Percentiles rank a stretch among this genome's conserved stretches.
phyloP scores from a whole-genome alignment of 2,888 invertebrate genomes.

The Congeria kusceri region DNA sequence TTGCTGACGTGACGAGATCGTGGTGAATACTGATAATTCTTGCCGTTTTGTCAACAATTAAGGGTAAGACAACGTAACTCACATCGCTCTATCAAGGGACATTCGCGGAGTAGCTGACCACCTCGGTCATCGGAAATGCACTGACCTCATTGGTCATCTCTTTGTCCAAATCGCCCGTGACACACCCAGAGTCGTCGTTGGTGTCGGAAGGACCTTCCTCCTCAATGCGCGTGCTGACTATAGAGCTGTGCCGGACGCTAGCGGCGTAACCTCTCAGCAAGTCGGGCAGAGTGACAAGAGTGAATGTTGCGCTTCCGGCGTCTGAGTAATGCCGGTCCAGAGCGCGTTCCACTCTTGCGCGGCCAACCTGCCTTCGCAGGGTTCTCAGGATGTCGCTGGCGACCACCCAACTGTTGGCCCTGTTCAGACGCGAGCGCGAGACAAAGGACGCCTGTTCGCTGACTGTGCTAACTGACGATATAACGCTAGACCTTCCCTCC shows the following conservation, averaged over 20 bases:
- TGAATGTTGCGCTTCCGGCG: conserved; percentile 12
- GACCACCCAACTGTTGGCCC: conserved; percentile 60
- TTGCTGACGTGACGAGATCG: no score
- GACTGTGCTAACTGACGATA: conserved; percentile 51
- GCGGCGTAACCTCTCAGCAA: conserved; percentile 38
- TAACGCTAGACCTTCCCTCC: conserved; percentile 52
- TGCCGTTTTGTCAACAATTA: no score
- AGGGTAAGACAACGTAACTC: no score
- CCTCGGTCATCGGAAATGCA: conserved; percentile 24
- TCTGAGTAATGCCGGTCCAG: conserved; percentile 36
- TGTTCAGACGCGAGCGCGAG: conserved; percentile 48
- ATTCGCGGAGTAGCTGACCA: no score
- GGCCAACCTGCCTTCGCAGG: conserved; percentile 24
- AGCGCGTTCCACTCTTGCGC: conserved; percentile 25
- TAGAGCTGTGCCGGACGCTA: no score
- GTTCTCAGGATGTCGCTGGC: conserved; percentile 49
- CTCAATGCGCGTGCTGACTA: background rate
- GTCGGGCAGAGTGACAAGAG: conserved; percentile 44
- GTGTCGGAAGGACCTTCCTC: background rate
- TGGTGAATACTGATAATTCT: no score
- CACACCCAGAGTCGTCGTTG: no score
- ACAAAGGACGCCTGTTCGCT: conserved; percentile 24
- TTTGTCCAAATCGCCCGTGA: no score
- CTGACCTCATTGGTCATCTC: conserved; percentile 22
- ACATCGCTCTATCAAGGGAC: background rate